phyloP scores from a whole-genome alignment of 1,140 invertebrate species.

The Cotesia glomerata region DNA sequence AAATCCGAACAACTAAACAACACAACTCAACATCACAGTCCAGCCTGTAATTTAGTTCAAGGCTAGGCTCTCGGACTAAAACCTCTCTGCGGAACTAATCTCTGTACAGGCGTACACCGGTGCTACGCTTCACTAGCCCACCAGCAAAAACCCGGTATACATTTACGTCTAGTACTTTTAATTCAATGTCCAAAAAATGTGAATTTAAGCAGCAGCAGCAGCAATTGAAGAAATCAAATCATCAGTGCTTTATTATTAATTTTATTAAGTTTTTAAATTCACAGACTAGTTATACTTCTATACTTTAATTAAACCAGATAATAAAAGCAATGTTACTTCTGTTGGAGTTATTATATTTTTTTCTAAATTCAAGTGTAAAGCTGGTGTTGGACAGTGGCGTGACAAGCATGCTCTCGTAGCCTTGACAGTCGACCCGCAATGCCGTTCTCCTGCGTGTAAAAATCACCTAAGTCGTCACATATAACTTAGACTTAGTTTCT shows the following conservation, averaged over 20 bases:
- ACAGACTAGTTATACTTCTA: too few relatives aligned
- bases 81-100: conserved; percentile 41
- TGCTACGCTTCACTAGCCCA: conserved; percentile 27
- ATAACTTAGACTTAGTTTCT: not conserved
- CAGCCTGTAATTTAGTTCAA: conserved; percentile 49
- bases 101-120: conserved; percentile 32
- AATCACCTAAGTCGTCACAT: not conserved
- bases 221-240: too few relatives aligned
- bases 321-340: not conserved
- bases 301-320: not conserved
- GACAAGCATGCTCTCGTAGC: conserved; percentile 52
- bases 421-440: conserved; percentile 57
- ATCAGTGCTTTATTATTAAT: too few relatives aligned
- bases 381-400: conserved; percentile 44
- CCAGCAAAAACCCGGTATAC: too few relatives aligned
- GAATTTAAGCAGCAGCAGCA: too few relatives aligned
- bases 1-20: conserved; percentile 42
- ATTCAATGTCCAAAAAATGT: too few relatives aligned
- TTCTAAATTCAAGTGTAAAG: conserved; percentile 41
- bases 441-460: conserved; percentile 24
- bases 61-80: conserved; percentile 31
- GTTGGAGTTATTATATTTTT: conserved; percentile 36
- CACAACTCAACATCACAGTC: conserved; percentile 20
- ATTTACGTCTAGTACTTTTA: too few relatives aligned
- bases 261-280: too few relatives aligned